Conservation (phyloP, 2,888 invertebrate species). For the Fragum fragum region DNA sequence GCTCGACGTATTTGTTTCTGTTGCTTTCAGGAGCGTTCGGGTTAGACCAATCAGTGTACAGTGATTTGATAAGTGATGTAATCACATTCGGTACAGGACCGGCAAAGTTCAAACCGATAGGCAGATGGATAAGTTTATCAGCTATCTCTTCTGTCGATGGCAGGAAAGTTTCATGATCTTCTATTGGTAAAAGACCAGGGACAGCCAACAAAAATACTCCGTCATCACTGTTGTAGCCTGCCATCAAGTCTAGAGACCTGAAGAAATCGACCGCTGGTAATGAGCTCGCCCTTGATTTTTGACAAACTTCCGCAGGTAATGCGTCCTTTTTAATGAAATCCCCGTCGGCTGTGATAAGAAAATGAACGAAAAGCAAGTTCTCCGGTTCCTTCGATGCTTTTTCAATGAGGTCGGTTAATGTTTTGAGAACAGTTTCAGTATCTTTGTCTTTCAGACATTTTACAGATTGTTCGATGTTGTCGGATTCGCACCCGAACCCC, state of each 20-base stretch:
- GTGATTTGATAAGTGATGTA: not conserved
- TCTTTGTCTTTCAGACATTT: not conserved
- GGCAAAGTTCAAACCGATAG: not conserved
- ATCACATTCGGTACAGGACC: not conserved
- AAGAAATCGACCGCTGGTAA: conserved; percentile 42
- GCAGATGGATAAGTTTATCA: not conserved
- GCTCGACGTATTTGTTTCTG: conserved; percentile 10
- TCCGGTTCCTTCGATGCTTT: too few species aligned
- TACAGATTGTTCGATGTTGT: not conserved
- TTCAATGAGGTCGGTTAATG: not conserved
- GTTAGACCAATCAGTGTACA: conserved; percentile 37
- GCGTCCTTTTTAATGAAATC: conserved; percentile 13
- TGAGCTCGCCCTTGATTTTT: not conserved
- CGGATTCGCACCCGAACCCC: not conserved
- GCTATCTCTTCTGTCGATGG: not conserved
- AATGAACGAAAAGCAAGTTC: not conserved
- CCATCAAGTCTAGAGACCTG: conserved; percentile 33
- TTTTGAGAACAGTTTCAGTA: not conserved
- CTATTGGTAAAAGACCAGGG: not conserved
- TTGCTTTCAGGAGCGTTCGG: conserved; percentile 4
- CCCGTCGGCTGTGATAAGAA: conserved; percentile 23
- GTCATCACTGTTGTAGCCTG: conserved; percentile 34
- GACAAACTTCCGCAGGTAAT: not conserved
- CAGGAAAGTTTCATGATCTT: not conserved
- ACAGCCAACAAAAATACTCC: too few species aligned